Evolutionary conservation across 2,113 vertebrate genomes (phyloP).

Genomic region (Carassius auratus): DNA sequence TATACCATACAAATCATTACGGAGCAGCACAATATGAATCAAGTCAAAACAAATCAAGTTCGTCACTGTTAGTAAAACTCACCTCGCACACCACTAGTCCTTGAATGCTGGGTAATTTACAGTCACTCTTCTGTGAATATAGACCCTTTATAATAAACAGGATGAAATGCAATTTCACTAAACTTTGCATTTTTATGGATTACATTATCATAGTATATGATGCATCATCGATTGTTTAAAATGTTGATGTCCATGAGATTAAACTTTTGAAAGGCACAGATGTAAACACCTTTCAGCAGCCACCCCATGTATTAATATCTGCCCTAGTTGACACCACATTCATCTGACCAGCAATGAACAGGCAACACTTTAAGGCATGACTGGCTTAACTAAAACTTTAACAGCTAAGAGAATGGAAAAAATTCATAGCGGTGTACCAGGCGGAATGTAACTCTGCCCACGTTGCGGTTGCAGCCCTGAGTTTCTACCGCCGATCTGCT

Average conservation of each 20-base stretch:
- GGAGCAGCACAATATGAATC: background rate
- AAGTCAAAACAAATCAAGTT: background rate
- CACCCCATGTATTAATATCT: constrained; percentile 30
- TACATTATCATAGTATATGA: background rate
- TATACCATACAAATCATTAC: background rate
- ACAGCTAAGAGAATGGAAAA: background rate
- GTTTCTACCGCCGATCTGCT: background rate
- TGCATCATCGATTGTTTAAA: background rate
- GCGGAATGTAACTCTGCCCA: background rate
- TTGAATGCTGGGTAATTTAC: background rate
- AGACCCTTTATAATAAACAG: background rate
- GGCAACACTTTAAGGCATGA: constrained; percentile 51
- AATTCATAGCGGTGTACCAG: background rate
- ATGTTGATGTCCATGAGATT: constrained; percentile 10
- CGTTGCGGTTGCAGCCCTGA: background rate
- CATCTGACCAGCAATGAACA: constrained; percentile 37
- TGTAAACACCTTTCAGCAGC: background rate
- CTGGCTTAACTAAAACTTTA: background rate
- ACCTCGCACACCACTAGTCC: background rate
- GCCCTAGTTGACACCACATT: constrained; percentile 53
- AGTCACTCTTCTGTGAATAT: background rate
- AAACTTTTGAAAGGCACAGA: background rate
- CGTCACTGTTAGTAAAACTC: background rate
- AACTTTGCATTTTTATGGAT: background rate
- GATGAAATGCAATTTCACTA: background rate